A percentile compares a stretch with the other conserved stretches of the same genome.
Evolutionary conservation across 2,797 vertebrate species (phyloP).

Genomic region (Callimico goeldii): DNA sequence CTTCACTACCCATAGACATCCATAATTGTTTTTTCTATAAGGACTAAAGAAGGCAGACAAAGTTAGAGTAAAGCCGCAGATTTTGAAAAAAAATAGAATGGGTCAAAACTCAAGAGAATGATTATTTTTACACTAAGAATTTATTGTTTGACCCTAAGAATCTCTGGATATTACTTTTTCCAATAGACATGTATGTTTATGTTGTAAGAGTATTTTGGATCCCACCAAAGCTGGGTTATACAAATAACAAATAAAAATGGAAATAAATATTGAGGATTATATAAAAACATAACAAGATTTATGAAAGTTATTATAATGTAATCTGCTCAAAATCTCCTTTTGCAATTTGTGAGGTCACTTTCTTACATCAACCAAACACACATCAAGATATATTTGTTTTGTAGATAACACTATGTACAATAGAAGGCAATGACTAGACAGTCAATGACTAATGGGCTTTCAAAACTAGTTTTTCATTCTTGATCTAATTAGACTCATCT

Average conservation of each 20-base stretch:
- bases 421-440: not conserved
- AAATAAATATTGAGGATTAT: not conserved
- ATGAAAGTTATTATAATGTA: not conserved
- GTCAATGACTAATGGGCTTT: not conserved
- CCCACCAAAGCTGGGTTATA: not conserved
- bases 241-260: not conserved
- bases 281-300: not conserved
- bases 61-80: not conserved
- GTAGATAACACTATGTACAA: not conserved
- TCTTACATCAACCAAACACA: not conserved
- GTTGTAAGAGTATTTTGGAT: not conserved
- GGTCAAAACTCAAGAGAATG: conserved; percentile 14
- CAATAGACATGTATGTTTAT: not conserved
- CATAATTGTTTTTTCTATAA: not conserved
- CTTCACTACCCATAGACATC: not conserved
- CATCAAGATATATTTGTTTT: not conserved
- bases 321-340: not conserved
- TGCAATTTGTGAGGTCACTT: not conserved
- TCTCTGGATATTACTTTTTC: not conserved
- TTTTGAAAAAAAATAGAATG: not conserved
- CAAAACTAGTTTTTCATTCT: conserved; percentile 1
- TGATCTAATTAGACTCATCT: conserved; percentile 47
- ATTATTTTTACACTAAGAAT: not conserved
- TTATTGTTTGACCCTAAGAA: not conserved
- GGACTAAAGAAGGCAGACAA: not conserved